Base-by-base conservation (phyloP, 2,888 invertebrate genomes). In the Standfussiana lucernea region DNA sequence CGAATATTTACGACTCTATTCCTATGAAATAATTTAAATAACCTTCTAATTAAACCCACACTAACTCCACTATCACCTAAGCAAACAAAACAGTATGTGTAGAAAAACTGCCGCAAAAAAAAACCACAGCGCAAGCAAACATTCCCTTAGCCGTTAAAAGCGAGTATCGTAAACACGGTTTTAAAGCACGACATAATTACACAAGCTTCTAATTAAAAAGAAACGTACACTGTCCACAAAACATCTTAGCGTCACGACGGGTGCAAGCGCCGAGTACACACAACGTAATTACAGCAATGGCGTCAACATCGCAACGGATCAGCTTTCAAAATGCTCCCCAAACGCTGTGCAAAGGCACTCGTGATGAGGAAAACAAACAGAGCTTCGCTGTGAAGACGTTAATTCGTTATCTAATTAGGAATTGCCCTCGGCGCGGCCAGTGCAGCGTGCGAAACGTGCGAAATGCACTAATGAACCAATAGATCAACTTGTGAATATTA, bases 391-490 rank as follows among this genome's bases (percentile, higher is more conserved):
- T 91, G 93, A 93, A 95, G 94, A 94, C 91, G 95, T 94, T 95
- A 95, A 95, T 95, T 96, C 93, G 94, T 95, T 93, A 96, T 95
- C 94, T 95, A 95, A 95, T 95, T 95, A 95, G 84, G 90, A 91
- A 91, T 92, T 88, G 89, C 91, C 84, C 81, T 82, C 82, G 84
- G 86, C 77, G 77, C 82, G 81, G 85, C 83, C 82, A 80, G 79
- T 85, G 87, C 88, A 88, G 88, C 76, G 78, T 77, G 75, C 71
- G 77, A 84, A 84, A 82, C 83, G 88, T 90, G 89, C 86, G 87
- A 86, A 89, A 87, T 88, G 89, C 86, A 87, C 91, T 93, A 93
- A 93, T 92, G 92, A 93, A 93, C 89, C 92, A 89, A 91, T 85
- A 87, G 72, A 75, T 84, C 73, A 65, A 83, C 85, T 86, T 77